Evolutionary conservation across 2,113 vertebrate species (phyloP).

Genomic region (Hoplias malabaricus): DNA sequence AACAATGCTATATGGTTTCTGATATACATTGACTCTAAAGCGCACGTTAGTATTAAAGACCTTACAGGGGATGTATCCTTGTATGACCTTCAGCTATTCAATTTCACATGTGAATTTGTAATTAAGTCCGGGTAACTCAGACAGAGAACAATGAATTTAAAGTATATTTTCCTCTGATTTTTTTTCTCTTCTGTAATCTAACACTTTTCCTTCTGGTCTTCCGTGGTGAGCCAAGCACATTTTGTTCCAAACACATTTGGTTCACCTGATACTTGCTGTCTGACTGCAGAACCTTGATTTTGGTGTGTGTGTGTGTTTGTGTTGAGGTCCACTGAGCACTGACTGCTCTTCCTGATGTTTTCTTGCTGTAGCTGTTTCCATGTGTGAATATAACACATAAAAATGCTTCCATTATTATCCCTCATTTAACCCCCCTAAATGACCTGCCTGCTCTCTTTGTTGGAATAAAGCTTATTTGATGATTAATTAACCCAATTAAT

Average conservation of each 20-base stretch:
- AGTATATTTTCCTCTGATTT: neutral
- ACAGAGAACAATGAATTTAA: neutral
- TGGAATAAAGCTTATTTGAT: constrained; percentile 48
- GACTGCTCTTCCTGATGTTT: neutral
- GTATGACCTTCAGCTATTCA: neutral
- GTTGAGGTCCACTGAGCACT: neutral
- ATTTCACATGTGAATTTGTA: neutral
- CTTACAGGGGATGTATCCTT: neutral
- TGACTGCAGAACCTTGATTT: neutral
- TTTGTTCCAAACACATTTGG: constrained; percentile 9
- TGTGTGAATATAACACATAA: constrained; percentile 1
- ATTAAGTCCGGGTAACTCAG: neutral
- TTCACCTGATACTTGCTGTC: constrained; percentile 32
- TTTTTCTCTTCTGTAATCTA: constrained; percentile 32
- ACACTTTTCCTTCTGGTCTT: neutral
- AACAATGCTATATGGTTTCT: constrained; percentile 2
- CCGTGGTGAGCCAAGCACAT: constrained; percentile 8
- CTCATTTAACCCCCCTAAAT: constrained; percentile 44
- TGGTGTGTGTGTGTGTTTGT: neutral
- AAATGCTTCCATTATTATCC: neutral
- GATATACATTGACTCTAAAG: neutral
- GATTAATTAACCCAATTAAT: constrained; percentile 78
- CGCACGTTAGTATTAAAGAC: neutral
- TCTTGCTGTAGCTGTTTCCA: neutral
- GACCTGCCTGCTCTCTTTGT: constrained; percentile 62